These are phyloP conservation scores for Macrotis lagotis DNA, from an alignment of 2,113 vertebrate species.

Conservation along the genomic window DNA sequence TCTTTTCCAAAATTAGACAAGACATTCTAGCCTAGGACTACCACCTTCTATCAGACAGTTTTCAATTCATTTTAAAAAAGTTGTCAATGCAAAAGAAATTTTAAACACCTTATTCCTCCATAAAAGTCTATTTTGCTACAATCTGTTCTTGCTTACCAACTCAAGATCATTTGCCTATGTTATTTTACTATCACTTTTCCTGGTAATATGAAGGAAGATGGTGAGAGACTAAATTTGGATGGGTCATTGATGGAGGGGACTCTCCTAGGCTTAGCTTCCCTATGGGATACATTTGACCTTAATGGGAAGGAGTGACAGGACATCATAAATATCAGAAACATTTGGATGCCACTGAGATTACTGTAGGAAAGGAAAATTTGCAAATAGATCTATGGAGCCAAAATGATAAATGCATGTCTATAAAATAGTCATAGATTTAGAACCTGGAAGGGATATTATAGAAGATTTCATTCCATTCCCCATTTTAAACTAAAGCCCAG, in stretches of 20 bases:
- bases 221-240: not conserved
- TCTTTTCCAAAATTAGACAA: not conserved
- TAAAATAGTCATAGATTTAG: not conserved
- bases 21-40: not conserved
- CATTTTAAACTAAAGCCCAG: not conserved
- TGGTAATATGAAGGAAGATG: not conserved
- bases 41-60: not conserved
- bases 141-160: not conserved
- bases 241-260: not conserved
- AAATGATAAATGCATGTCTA: not conserved
- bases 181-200: not conserved
- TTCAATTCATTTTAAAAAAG: not conserved
- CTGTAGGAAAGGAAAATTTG: not conserved
- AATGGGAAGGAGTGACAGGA: not conserved
- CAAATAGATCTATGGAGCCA: not conserved
- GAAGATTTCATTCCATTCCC: not conserved
- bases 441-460: not conserved
- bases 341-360: not conserved
- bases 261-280: not conserved
- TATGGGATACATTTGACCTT: not conserved
- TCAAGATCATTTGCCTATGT: not conserved
- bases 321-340: not conserved
- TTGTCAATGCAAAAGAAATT: not conserved
- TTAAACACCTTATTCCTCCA: not conserved
- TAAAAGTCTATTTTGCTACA: slow-evolving; percentile 27